Percentiles rank a stretch among this genome's conserved stretches.
Evolutionary conservation across 2,113 vertebrate genomes (phyloP).

Genomic region (Oplegnathus fasciatus): DNA sequence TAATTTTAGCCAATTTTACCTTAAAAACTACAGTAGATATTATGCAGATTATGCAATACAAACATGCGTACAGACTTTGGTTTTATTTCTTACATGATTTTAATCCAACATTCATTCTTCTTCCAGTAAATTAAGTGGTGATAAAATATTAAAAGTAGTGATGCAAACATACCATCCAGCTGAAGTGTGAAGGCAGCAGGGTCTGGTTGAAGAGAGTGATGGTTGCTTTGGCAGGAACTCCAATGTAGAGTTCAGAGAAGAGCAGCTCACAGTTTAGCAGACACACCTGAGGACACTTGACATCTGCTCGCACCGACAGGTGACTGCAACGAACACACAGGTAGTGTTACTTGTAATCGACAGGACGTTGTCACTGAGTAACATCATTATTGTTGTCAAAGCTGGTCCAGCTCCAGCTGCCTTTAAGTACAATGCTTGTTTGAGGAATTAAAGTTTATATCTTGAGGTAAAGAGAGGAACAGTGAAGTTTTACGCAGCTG

Average conservation of each 20-base stretch:
- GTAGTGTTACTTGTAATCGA: not conserved
- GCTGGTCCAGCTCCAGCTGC: conserved; percentile 3
- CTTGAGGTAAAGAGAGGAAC: not conserved
- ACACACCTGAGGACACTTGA: conserved; percentile 89
- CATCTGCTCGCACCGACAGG: conserved; percentile 88
- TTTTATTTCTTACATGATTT: not conserved
- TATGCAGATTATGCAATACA: not conserved
- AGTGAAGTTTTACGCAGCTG: too few relatives aligned
- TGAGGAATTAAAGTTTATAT: too few relatives aligned
- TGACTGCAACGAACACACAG: conserved; percentile 83
- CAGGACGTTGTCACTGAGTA: not conserved
- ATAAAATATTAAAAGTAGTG: not conserved
- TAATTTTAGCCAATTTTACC: not conserved
- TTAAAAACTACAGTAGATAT: not conserved
- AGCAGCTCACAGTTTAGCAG: conserved; percentile 86
- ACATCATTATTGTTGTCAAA: not conserved
- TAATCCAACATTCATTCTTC: too few relatives aligned
- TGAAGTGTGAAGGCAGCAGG: conserved; percentile 87
- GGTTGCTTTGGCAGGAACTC: conserved; percentile 76
- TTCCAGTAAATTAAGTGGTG: not conserved
- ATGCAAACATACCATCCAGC: conserved; percentile 82
- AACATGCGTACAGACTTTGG: not conserved
- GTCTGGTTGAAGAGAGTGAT: conserved; percentile 91
- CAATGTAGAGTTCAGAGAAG: conserved; percentile 87
- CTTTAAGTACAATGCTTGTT: too few relatives aligned